Conservation (phyloP, 2,797 vertebrate genomes). For the Betta splendens region DNA sequence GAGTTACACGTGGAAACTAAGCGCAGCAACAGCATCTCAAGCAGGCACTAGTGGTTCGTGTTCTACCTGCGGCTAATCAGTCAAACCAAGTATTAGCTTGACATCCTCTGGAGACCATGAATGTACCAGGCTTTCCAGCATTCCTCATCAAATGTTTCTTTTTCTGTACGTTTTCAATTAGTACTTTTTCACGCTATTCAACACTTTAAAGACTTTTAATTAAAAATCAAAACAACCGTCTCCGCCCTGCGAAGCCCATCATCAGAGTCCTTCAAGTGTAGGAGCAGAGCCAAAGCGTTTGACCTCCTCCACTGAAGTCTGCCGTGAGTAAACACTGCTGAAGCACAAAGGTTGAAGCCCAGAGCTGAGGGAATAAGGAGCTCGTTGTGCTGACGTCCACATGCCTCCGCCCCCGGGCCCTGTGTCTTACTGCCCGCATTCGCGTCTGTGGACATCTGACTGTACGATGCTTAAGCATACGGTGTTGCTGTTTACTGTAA, state of each 20-base stretch:
- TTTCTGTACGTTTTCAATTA: too few relatives aligned
- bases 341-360: conserved; percentile 53
- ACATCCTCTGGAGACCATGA: too few relatives aligned
- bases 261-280: conserved; percentile 28
- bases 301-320: conserved; percentile 67
- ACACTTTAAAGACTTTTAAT: too few relatives aligned
- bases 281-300: conserved; percentile 51
- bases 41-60: too few relatives aligned
- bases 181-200: too few relatives aligned
- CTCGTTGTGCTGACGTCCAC: conserved; percentile 61
- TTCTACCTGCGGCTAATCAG: too few relatives aligned
- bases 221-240: too few relatives aligned
- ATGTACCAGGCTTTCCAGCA: too few relatives aligned
- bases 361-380: conserved; percentile 59
- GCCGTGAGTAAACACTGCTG: conserved; percentile 62
- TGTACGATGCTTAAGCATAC: background rate
- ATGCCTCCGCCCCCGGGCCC: conserved; percentile 31
- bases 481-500: background rate
- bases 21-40: too few relatives aligned
- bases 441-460: conserved; percentile 10
- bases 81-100: too few relatives aligned
- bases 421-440: conserved; percentile 6
- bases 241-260: background rate
- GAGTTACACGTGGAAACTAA: too few relatives aligned
- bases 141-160: too few relatives aligned